Evolutionary conservation across 2,888 invertebrate species (phyloP).

Genomic region (Melanchra persicariae): DNA sequence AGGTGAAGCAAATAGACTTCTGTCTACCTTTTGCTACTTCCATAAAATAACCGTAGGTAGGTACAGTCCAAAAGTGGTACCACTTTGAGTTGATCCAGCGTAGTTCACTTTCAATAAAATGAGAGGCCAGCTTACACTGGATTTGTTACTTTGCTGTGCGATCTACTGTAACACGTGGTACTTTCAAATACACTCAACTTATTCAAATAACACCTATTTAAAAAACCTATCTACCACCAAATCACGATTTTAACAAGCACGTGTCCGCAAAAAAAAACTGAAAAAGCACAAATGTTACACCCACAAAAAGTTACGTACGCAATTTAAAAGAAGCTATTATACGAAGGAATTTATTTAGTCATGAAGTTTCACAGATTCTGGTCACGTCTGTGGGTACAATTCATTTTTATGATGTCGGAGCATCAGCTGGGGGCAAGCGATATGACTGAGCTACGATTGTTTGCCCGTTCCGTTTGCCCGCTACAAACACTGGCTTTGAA

Average conservation of each 20-base stretch:
- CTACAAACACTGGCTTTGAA: slow-evolving; percentile 62
- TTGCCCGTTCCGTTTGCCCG: slow-evolving; percentile 53
- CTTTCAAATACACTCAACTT: neutral
- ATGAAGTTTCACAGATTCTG: slow-evolving; percentile 66
- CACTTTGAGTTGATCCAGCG: neutral
- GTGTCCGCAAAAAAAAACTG: slow-evolving; percentile 32
- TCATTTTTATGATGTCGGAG: slow-evolving; percentile 81
- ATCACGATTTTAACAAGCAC: slow-evolving; percentile 29
- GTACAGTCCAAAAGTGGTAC: too few species aligned
- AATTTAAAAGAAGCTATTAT: slow-evolving; percentile 61
- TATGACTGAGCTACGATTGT: slow-evolving; percentile 63
- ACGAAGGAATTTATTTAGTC: slow-evolving; percentile 60
- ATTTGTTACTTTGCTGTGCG: neutral
- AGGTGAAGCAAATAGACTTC: neutral
- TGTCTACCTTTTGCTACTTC: too few species aligned
- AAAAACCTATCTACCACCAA: slow-evolving; percentile 12
- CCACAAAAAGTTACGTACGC: slow-evolving; percentile 50
- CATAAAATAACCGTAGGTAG: too few species aligned
- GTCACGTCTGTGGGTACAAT: slow-evolving; percentile 78
- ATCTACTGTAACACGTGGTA: neutral
- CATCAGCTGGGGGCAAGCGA: slow-evolving; percentile 63
- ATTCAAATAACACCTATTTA: slow-evolving; percentile 16
- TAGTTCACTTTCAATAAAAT: neutral
- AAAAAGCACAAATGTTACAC: slow-evolving; percentile 49
- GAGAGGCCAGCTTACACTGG: too few species aligned